phyloP scores from a whole-genome alignment of 2,113 vertebrate genomes.

The Chloropsis hardwickii region DNA sequence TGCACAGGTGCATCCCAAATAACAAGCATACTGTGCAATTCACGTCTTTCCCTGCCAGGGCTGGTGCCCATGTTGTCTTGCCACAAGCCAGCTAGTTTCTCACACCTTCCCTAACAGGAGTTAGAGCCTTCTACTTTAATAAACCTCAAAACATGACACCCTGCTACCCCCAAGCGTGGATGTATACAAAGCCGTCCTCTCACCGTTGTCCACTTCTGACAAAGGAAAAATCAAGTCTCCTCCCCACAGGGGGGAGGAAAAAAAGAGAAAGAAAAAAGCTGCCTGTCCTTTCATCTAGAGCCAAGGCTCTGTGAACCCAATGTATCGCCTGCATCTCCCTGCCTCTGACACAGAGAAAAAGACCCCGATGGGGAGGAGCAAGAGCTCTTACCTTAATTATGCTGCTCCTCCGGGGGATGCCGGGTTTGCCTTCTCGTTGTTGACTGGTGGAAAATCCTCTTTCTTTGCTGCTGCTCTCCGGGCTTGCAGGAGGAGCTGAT shows the following conservation, averaged over 20 bases:
- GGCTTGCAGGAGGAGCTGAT: conserved; percentile 71
- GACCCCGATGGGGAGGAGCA: background rate
- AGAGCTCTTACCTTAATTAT: conserved; percentile 88
- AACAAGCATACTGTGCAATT: background rate
- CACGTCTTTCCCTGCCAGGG: background rate
- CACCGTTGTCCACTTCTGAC: background rate
- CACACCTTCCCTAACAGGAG: background rate
- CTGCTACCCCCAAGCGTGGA: background rate
- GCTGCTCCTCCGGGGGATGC: conserved; percentile 91
- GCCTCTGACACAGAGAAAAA: background rate
- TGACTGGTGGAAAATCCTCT: conserved; percentile 45
- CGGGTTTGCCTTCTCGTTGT: conserved; percentile 76
- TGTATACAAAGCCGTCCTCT: background rate
- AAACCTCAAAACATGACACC: background rate
- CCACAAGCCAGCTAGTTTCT: background rate
- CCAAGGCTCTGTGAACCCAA: background rate
- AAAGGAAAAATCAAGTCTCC: background rate
- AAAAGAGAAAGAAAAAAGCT: background rate
- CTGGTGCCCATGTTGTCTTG: conserved; percentile 5
- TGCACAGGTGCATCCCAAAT: conserved; percentile 51
- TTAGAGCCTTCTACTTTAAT: background rate
- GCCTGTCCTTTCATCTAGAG: background rate
- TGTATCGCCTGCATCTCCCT: background rate
- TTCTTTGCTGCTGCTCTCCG: conserved; percentile 58
- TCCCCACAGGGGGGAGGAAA: background rate